Evolutionary conservation across 2,113 vertebrate species (phyloP).

Genomic region (Seriola aureovittata): DNA sequence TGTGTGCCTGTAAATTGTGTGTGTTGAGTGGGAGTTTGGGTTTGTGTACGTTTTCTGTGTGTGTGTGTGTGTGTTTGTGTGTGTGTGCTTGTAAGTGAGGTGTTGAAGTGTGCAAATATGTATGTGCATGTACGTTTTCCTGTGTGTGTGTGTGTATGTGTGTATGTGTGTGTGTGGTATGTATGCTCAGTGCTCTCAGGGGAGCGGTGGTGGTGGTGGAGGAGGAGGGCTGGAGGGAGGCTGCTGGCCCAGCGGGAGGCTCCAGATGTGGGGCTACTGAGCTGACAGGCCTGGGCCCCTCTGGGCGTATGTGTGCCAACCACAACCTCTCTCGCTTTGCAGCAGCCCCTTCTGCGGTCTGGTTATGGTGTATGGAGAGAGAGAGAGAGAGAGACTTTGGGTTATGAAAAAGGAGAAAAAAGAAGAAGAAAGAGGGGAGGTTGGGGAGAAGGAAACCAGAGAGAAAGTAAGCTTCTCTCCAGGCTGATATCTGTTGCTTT

Average conservation of each 20-base stretch:
- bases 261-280: conserved; percentile 86
- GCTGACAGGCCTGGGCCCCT: conserved; percentile 82
- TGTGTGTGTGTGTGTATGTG: background rate
- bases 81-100: conserved; percentile 7
- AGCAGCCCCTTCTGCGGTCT: conserved; percentile 71
- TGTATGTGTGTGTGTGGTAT: conserved; percentile 47
- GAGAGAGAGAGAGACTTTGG: conserved; percentile 42
- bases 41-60: conserved; percentile 11
- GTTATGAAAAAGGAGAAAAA: conserved; percentile 43
- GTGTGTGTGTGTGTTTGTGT: background rate
- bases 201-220: conserved; percentile 63
- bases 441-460: background rate
- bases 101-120: conserved; percentile 18
- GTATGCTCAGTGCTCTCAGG: conserved; percentile 61
- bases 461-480: background rate
- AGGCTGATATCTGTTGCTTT: background rate
- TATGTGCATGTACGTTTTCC: background rate
- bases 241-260: conserved; percentile 82
- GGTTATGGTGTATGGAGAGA: conserved; percentile 57
- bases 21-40: conserved; percentile 42
- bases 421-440: background rate
- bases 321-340: conserved; percentile 71
- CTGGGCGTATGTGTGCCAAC: conserved; percentile 81
- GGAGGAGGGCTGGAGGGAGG: conserved; percentile 64
- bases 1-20: conserved; percentile 55